Base-by-base conservation (phyloP, 2,888 invertebrate species). In the Phyllotreta cruciferae region DNA sequence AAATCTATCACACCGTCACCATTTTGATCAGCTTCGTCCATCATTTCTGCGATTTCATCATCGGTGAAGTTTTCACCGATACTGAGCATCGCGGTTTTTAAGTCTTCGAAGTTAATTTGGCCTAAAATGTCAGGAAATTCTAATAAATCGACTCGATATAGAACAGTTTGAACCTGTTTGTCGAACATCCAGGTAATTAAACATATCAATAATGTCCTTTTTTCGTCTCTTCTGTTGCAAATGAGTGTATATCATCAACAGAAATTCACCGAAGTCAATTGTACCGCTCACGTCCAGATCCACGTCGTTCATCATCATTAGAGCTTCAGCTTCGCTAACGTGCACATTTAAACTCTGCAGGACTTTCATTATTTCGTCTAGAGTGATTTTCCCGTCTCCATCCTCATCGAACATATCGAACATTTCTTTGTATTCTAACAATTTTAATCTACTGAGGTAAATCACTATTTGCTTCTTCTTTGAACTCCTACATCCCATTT, bases 201-300 rank as follows among this genome's bases (percentile, higher is more conserved):
- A 60, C 60, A 60, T 60, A 6, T 52, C 44, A 5, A 13, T 42
- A 42, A 60, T 60, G 36, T 60, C 60, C 5, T 14, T 4, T 42
- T 60, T 53, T 36, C 37, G 35, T 6, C 24, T 7, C 11, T 9
- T 52, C 6, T 10, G 2, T 6, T 36, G 0, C 8, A 44, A 14
- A 14, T 13, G 24, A 3, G 10, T 44, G 35, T 60, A 52, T 37
- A 60, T 60, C 60, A 60, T 60, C 37, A 60, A 11, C 14, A 60
- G 14, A 24, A 60, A 60, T 37, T 60, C 60, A 8, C 60, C 60
- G 44, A 60, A 52, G 13, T 60, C 60, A 10, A 60, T 52, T 0
- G 9, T n/a, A 38, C 60, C 60, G 14, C 44, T 52, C 3, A 37
- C 34, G 10, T 60, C 60, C 8, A 60, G 14, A 24, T 60, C 60